These are phyloP conservation scores for Hormaphis cornu DNA, from an alignment of 1,140 invertebrate species.

Conservation along the genomic window DNA sequence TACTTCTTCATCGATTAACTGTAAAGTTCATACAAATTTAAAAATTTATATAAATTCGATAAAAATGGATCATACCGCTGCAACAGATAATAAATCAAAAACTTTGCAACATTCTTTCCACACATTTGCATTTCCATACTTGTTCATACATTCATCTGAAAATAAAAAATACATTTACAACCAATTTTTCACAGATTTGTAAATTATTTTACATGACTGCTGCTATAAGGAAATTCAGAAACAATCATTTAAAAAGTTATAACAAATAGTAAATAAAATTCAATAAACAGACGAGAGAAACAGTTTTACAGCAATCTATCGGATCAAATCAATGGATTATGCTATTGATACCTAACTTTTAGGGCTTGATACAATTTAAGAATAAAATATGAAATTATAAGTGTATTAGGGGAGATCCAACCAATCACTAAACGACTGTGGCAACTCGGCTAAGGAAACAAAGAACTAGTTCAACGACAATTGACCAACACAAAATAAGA, in stretches of 20 bases:
- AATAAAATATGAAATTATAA: no score
- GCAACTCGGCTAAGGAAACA: no score
- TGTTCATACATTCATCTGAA: constrained; percentile 92
- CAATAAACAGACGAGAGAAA: no score
- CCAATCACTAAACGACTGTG: no score
- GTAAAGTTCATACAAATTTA: constrained; percentile 42
- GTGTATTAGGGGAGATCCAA: no score
- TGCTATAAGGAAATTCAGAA: neutral
- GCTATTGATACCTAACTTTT: no score
- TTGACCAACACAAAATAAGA: no score
- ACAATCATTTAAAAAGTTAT: neutral
- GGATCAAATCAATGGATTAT: no score
- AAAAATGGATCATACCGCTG: constrained; percentile 68
- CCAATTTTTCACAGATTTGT: neutral
- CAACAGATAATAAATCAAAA: constrained; percentile 93
- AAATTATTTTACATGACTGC: neutral
- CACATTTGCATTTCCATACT: constrained; percentile 97
- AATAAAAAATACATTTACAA: constrained; percentile 33
- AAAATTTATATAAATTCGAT: neutral
- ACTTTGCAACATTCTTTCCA: constrained; percentile 98
- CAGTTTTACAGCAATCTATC: no score
- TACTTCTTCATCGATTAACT: constrained; percentile 94
- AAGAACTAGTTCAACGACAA: no score
- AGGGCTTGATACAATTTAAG: no score
- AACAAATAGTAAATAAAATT: no score